Conservation (phyloP, 2,113 vertebrate genomes). For the Shinisaurus crocodilurus region DNA sequence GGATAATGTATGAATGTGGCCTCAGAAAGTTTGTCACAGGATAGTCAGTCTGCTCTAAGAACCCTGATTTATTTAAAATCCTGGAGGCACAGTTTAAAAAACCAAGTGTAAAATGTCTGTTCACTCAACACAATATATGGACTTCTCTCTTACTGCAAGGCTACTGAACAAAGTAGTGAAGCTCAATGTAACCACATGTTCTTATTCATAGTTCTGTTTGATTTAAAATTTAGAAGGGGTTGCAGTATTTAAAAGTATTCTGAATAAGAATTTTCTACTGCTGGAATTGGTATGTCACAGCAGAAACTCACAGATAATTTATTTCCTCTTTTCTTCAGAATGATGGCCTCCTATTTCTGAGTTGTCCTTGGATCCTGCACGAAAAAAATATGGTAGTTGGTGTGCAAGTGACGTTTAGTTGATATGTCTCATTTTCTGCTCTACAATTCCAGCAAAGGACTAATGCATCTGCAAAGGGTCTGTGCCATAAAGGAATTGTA, state of each 20-base stretch:
- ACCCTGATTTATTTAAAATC: not conserved
- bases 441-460: conserved; percentile 38
- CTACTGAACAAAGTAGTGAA: conserved; percentile 41
- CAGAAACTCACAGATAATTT: conserved; percentile 30
- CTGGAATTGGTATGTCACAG: not conserved
- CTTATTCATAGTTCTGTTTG: not conserved
- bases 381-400: conserved; percentile 32
- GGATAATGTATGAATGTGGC: not conserved
- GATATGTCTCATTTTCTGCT: conserved; percentile 13
- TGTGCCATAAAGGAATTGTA: conserved; percentile 17
- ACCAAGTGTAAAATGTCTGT: not conserved
- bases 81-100: not conserved
- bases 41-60: not conserved
- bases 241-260: conserved; percentile 7
- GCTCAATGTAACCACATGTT: conserved; percentile 19
- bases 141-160: not conserved
- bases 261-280: conserved; percentile 30
- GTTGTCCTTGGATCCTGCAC: conserved; percentile 33
- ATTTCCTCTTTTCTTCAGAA: conserved; percentile 44
- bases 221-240: conserved; percentile 25
- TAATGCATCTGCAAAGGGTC: conserved; percentile 23
- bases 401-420: conserved; percentile 27
- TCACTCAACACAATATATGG: not conserved
- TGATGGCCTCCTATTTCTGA: conserved; percentile 32
- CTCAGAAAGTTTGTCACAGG: not conserved